Evolutionary conservation across 2,113 vertebrate species (phyloP), one percentile per base, ranked within the genome.

Genomic region (Pampusana beccarii): DNA sequence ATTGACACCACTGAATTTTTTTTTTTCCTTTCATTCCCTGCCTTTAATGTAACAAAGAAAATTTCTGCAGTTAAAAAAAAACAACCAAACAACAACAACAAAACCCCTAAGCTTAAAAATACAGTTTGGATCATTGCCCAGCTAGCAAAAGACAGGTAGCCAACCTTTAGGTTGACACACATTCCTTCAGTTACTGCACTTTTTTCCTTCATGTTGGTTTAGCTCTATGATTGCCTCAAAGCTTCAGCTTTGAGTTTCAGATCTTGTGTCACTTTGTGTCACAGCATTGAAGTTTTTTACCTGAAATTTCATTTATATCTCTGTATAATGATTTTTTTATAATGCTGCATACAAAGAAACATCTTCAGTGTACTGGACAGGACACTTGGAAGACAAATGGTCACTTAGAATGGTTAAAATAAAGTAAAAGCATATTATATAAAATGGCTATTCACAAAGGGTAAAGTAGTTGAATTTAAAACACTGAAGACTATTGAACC

Each of bases 391-490:
- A 97, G 95, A 97, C 88, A 92, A 97, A 97, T 94, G 33, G 58
- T 94, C 87, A 53, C 33, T 93, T 53, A 94, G 58, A 96, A 85
- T 89, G 56, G 58, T 86, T 97, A 81, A 96, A 95, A 95, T 78
- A 93, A 92, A 96, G 46, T 80, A 60, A 94, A 95, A 92, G 57
- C 92, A n/a, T 7, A 13, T 96, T 89, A 96, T 91, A 86, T 58
- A 96, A 90, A 97, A 72, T 40, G 97, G 38, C 44, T 77, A 88
- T 95, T 97, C 81, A 89, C 60, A 72, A 34, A 95, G 29, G 61
- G 29, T 60, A 69, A 95, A 86, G 73, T 34, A 84, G 65, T 33
- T 90, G 91, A 95, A 97, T 97, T 95, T 96, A 92, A 97, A 97
- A 91, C 73, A 73, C 66, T 86, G 87, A 70, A 92, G 38, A 34